Percentiles rank a stretch among this genome's conserved stretches.
These are phyloP conservation scores for Felis chaus DNA, from an alignment of 2,113 vertebrate species.

Conservation along the genomic window DNA sequence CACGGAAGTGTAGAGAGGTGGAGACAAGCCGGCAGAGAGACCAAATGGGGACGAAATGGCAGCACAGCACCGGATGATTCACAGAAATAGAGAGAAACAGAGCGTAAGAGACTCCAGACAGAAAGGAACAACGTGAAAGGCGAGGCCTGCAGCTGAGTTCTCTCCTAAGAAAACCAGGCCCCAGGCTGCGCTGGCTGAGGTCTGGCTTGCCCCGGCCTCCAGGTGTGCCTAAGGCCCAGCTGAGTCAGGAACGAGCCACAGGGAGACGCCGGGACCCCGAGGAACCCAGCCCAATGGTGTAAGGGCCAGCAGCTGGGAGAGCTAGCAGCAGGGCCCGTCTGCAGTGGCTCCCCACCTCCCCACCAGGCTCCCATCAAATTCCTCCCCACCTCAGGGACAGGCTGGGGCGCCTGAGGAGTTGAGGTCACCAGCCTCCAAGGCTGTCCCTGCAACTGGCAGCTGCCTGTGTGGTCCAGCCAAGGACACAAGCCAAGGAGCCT, in stretches of 20 bases:
- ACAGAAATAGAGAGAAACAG: not conserved
- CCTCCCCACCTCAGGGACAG: not conserved
- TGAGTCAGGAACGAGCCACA: not conserved
- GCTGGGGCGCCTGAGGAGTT: too few relatives aligned
- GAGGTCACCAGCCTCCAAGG: not conserved
- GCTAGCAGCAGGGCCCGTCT: rapidly evolving
- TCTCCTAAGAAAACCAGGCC: not conserved
- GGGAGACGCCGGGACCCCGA: not conserved
- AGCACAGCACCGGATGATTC: not conserved
- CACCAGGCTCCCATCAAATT: not conserved
- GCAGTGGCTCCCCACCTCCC: rapidly evolving
- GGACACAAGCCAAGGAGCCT: not conserved
- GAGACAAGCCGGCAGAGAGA: not conserved
- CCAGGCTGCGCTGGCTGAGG: rapidly evolving
- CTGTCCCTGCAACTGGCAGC: not conserved
- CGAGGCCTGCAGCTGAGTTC: not conserved
- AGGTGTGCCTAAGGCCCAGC: not conserved
- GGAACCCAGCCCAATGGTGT: not conserved
- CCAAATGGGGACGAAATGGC: not conserved
- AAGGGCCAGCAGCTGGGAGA: too few relatives aligned
- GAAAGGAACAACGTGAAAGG: too few relatives aligned
- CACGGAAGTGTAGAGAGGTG: not conserved
- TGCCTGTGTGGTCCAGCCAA: not conserved
- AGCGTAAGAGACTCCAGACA: not conserved
- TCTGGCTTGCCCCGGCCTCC: not conserved